Evolutionary conservation across 2,797 vertebrate species (phyloP), one percentile per base, ranked within the genome.

Genomic region (Pseudocheirus occidentalis): DNA sequence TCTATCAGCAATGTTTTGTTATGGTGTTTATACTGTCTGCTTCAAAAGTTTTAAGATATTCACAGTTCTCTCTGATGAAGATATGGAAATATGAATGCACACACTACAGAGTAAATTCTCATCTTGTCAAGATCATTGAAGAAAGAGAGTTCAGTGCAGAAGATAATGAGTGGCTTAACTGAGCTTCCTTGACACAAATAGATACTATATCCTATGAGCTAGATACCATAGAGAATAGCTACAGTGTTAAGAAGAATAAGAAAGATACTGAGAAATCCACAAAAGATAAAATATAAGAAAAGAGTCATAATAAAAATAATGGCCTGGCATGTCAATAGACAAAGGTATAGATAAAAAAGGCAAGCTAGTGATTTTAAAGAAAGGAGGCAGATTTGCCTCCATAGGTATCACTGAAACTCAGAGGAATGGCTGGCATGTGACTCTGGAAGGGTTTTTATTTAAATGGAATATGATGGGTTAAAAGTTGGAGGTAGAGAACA

Each of bases 1-100:
- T 95, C 62, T 29, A 96, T 97, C 58, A 93, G 93, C 93, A 92
- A 59, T 97, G 91, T 97, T 97, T 90, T 90, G 73, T 66, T 95
- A 73, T 50, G 91, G 5, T 59, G n/a, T 91, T 53, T 90, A 91
- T 90, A 94, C 66, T 50, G 9, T 46, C n/a, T 50, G 16, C 40
- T 95, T 97, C 91, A 96, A 92, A 95, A 96, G 55, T 92, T 28
- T 73, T 87, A 46, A 87, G 73, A 46, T 87, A 87, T 87, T 87
- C 40, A 50, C 3, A 50, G 66, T 54, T 21, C 73, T 73, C 89
- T 96, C 95, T 95, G 90, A 96, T 94, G 95, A 95, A 92, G 96
- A 96, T 92, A 91, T 66, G 57, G 28, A 97, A 95, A 96, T 96
- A 11, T 56, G 40, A 96, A 87, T 90, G 94, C 87, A 93, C 40